These are phyloP conservation scores for Cichladusa arquata DNA, from an alignment of 2,113 vertebrate species.

Conservation along the genomic window DNA sequence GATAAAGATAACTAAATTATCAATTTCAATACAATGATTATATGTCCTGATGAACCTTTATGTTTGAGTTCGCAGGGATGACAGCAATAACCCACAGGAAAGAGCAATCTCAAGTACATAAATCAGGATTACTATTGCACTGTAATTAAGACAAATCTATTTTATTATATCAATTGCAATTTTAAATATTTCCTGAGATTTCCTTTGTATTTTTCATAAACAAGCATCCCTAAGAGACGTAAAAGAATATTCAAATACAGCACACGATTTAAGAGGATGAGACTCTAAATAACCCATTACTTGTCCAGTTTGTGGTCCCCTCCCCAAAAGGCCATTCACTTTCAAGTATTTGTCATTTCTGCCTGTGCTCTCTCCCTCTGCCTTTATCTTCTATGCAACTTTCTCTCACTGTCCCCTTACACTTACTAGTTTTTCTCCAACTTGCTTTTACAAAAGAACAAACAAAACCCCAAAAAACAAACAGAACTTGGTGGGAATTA, in stretches of 20 bases:
- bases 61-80: neutral
- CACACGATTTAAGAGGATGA: neutral
- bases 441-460: neutral
- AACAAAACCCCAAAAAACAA: neutral
- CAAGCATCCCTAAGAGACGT: rapidly evolving
- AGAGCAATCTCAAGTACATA: neutral
- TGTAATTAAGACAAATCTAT: neutral
- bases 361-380: neutral
- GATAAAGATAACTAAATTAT: neutral
- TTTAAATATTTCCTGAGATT: neutral
- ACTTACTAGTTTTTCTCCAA: neutral
- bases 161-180: neutral
- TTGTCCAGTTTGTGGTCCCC: neutral
- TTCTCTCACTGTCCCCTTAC: neutral
- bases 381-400: neutral
- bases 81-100: neutral
- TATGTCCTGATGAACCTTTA: neutral
- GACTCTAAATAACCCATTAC: neutral
- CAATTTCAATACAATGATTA: neutral
- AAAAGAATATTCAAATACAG: neutral
- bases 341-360: neutral
- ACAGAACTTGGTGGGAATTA: neutral
- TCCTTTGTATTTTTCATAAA: neutral
- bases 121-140: neutral
- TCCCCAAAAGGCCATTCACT: neutral